These are phyloP conservation scores for Prorops nasuta DNA, from an alignment of 1,140 invertebrate genomes.

Conservation along the genomic window DNA sequence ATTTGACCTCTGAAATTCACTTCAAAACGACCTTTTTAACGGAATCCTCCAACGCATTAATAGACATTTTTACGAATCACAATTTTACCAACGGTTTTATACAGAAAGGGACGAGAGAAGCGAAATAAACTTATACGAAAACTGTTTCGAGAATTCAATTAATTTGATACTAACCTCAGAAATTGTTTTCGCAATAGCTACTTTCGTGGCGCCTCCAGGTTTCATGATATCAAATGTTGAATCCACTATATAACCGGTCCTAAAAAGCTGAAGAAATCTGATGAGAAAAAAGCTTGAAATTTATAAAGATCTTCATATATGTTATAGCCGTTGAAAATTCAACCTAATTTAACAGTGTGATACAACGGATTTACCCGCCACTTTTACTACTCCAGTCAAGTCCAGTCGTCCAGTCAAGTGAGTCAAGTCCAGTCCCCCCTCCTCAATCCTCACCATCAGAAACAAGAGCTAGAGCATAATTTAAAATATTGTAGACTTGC, in stretches of 20 bases:
- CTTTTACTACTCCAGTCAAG: no score
- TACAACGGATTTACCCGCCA: no score
- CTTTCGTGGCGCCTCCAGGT: conserved; percentile 35
- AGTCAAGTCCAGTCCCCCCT: no score
- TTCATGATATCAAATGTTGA: conserved; percentile 35
- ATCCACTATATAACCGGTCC: background rate
- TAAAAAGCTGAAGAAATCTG: background rate
- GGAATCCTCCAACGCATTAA: background rate
- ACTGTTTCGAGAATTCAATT: background rate
- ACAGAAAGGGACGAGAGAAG: background rate
- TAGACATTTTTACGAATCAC: background rate
- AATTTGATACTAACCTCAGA: conserved; percentile 37
- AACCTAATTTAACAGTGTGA: no score
- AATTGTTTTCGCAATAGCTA: conserved; percentile 33
- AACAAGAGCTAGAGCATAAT: no score
- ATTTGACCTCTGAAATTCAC: background rate
- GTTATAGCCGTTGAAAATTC: no score
- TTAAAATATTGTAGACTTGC: no score
- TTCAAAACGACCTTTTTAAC: background rate
- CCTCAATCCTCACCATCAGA: no score
- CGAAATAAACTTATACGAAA: background rate
- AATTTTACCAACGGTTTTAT: background rate
- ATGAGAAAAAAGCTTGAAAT: background rate
- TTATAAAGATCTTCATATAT: no score
- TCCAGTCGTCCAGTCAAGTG: no score